Evolutionary conservation across 2,888 invertebrate genomes (phyloP).

Genomic region (Caenorhabditis sp.): DNA sequence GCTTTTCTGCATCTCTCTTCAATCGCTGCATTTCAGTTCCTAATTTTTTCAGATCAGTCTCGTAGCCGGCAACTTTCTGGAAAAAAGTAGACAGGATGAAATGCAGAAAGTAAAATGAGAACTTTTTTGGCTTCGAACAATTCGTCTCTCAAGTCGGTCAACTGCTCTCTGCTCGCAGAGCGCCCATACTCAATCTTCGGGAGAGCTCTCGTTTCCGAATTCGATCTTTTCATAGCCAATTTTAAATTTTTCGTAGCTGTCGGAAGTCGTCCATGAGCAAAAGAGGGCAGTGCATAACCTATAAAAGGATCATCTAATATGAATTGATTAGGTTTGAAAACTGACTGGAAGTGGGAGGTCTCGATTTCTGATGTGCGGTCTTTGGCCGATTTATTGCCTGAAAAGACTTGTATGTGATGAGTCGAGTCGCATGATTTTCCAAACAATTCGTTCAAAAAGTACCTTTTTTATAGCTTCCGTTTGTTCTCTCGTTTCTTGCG

Average conservation of each 20-base stretch:
- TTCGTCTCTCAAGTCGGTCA: constrained; percentile 62
- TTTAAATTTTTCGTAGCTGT: constrained; percentile 41
- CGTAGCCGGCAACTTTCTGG: constrained; percentile 57
- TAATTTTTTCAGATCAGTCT: constrained; percentile 53
- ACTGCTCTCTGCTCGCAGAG: constrained; percentile 55
- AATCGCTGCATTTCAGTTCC: constrained; percentile 66
- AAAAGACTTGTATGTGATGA: background rate
- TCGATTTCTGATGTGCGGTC: constrained; percentile 52
- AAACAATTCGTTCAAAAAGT: background rate
- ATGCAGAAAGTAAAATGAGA: background rate
- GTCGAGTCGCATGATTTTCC: too few relatives aligned
- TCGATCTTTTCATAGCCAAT: constrained; percentile 50
- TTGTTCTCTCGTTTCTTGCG: constrained; percentile 57
- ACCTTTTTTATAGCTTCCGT: constrained; percentile 65
- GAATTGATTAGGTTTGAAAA: background rate
- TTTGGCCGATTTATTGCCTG: constrained; percentile 58
- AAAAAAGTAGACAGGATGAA: background rate
- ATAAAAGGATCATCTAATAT: constrained; percentile 2
- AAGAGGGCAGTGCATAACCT: constrained; percentile 34
- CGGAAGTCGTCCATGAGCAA: constrained; percentile 51
- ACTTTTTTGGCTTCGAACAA: constrained; percentile 64
- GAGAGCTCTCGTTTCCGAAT: constrained; percentile 56
- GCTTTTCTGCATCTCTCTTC: constrained; percentile 64
- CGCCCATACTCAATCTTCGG: constrained; percentile 61
- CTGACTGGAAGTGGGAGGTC: constrained; percentile 54